Evolutionary conservation across 1,140 invertebrate species (phyloP), one percentile per base, ranked within the genome.

Genomic region (Bombus consobrinus): DNA sequence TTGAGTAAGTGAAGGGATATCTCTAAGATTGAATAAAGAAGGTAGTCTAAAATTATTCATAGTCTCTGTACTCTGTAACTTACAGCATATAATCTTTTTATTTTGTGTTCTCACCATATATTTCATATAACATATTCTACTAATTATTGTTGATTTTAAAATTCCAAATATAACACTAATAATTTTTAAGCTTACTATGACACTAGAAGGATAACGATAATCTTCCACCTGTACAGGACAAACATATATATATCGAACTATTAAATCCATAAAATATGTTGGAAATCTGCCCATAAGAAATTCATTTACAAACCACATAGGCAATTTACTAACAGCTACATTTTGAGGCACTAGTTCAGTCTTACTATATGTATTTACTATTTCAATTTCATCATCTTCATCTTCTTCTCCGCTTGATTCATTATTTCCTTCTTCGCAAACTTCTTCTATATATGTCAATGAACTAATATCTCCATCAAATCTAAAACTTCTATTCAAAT

Each of bases 181-280:
- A 69, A 98, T 96, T 22, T 96, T 95, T 73, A 97, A 92, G 57
- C 96, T 95, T 86, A 96, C 96, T 34, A 94, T 85, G 87, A 97
- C 96, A n/a, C 97, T 95, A 83, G 97, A 96, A 13, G 95, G 92
- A 41, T 95, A 93, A 8, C 92, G 92, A 89, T 96, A 96, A 90
- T 98, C 96, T 94, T 98, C 98, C 18, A 98, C 96, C 95, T 98
- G 97, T 28, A 97, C 96, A 39, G 95, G 95, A 85, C 96, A 96
- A 86, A 98, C 96, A 89, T 97, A 96, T 68, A 96, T 94, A 84
- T 96, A 96, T 66, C 96, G 94, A 37, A 96, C 95, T 71, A 97
- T 91, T 2, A 98, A 96, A 93, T 98, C 97, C 59, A 98, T 95
- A 89, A 97, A 96, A 88, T 95, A 96, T 5, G 95, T 91, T 2